Evolutionary conservation across 2,888 invertebrate genomes (phyloP).

Genomic region (Rotaria magnacalcarata): DNA sequence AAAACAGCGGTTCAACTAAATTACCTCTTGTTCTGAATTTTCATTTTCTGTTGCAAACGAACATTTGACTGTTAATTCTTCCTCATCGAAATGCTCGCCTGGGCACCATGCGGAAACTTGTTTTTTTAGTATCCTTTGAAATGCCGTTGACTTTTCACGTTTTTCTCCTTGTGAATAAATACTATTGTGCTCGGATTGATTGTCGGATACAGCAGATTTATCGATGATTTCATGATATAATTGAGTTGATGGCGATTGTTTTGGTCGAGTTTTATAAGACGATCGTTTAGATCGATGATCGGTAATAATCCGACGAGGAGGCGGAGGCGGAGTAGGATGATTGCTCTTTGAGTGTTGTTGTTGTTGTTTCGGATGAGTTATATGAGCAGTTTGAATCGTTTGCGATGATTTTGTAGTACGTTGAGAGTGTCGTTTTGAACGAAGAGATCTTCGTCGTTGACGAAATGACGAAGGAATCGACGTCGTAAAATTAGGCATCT

Average conservation of each 20-base stretch:
- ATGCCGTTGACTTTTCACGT: not conserved
- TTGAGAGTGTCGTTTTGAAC: not conserved
- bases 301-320: too few species aligned
- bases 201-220: not conserved
- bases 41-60: not conserved
- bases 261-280: not conserved
- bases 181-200: not conserved
- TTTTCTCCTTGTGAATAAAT: not conserved
- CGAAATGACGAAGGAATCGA: not conserved
- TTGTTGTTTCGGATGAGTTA: not conserved
- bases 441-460: not conserved
- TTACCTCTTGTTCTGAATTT: not conserved
- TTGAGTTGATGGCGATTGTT: not conserved
- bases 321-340: too few species aligned
- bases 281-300: not conserved
- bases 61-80: not conserved
- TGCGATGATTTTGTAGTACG: not conserved
- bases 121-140: not conserved
- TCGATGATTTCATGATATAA: not conserved
- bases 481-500: not conserved
- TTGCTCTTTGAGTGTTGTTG: not conserved
- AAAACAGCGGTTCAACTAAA: not conserved
- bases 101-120: slow-evolving; percentile 17
- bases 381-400: not conserved
- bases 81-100: not conserved